A percentile compares a stretch with the other conserved stretches of the same genome.
These are phyloP conservation scores for Mesaphorura yosii DNA, from an alignment of 1,140 invertebrate species.

Conservation along the genomic window DNA sequence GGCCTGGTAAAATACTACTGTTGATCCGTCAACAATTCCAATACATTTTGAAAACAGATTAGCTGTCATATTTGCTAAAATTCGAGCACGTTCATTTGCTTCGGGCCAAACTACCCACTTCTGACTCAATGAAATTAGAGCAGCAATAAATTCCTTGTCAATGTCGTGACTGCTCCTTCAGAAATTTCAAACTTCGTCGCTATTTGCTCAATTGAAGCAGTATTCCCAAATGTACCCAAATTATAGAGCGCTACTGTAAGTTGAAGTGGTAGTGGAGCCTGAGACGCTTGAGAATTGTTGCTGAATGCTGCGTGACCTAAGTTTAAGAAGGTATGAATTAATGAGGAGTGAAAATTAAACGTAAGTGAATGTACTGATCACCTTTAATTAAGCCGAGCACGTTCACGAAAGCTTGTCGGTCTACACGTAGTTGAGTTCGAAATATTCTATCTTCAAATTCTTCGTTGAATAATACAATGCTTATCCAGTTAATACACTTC, in stretches of 20 bases:
- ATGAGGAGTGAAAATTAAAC: neutral
- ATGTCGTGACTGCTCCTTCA: constrained; percentile 11
- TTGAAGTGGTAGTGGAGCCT: neutral
- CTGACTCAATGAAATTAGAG: neutral
- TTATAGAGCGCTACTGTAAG: neutral
- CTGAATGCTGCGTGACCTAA: no score
- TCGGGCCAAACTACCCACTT: constrained; percentile 7
- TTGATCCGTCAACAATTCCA: constrained; percentile 15
- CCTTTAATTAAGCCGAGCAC: neutral
- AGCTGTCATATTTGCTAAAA: neutral
- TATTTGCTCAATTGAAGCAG: neutral
- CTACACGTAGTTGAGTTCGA: neutral
- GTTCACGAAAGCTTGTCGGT: neutral
- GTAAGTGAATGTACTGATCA: neutral
- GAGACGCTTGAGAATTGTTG: no score
- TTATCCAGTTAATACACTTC: neutral
- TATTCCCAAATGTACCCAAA: neutral
- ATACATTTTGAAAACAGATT: constrained; percentile 11
- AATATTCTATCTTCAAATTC: constrained; percentile 5
- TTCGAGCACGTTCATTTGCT: neutral
- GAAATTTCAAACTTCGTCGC: constrained; percentile 10
- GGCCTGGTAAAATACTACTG: constrained; percentile 7
- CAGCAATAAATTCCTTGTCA: neutral
- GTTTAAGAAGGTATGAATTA: no score
- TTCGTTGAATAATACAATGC: neutral